A percentile compares a stretch with the other conserved stretches of the same genome.
Evolutionary conservation across 2,113 vertebrate species (phyloP).

Genomic region (Lagenorhynchus albirostris): DNA sequence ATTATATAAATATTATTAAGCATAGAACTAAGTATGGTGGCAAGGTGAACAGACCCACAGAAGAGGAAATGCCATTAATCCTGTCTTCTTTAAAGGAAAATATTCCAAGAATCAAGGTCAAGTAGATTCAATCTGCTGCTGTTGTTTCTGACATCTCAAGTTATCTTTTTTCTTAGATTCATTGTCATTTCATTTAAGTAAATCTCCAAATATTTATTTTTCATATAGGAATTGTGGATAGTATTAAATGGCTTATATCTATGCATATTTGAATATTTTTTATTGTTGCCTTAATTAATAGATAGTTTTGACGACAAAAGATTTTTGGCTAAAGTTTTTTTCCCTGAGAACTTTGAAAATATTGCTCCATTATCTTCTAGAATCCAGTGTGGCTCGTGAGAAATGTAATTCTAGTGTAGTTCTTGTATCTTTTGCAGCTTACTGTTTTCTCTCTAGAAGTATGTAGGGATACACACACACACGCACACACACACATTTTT

Average conservation of each 20-base stretch:
- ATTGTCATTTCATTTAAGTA: not conserved
- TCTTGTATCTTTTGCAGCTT: not conserved
- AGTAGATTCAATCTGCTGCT: not conserved
- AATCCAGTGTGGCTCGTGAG: not conserved
- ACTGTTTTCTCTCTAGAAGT: not conserved
- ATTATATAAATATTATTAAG: not conserved
- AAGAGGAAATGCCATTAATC: not conserved
- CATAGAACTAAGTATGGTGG: not conserved
- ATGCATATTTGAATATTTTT: not conserved
- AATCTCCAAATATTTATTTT: not conserved
- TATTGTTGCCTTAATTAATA: not conserved
- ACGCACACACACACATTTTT: not conserved
- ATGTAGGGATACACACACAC: not conserved
- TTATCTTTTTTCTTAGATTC: not conserved
- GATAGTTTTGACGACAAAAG: not conserved
- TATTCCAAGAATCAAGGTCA: not conserved
- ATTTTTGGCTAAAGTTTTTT: not conserved
- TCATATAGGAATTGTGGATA: not conserved
- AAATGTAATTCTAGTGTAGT: not conserved
- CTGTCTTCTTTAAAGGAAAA: not conserved
- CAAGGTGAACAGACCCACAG: not conserved
- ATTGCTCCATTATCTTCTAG: not conserved
- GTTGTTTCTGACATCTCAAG: not conserved
- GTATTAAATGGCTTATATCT: not conserved
- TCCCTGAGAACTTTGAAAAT: not conserved